Evolutionary conservation across 2,888 invertebrate species (phyloP), one percentile per base, ranked within the genome.

Genomic region (Troides helena): DNA sequence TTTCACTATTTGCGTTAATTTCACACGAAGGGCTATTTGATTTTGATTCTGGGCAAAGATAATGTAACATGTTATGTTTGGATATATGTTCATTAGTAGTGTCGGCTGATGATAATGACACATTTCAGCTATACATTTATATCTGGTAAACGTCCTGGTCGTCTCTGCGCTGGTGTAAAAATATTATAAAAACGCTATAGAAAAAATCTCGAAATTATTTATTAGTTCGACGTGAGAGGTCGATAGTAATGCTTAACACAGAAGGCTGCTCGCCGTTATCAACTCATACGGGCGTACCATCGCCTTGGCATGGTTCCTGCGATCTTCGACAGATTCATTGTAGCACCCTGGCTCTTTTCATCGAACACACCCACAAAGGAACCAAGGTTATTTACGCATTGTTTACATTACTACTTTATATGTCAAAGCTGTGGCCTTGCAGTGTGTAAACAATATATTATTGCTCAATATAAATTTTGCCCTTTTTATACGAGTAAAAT

Each of bases 281-380:
- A 75, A 71, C 39, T 10, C 79, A 92, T 92, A 88, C 89, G 92
- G 92, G 92, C 83, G 75, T 74, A 72, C 77, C 74, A 77, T 81
- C 76, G 82, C 91, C 91, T 89, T 91, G 91, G 84, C 91, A 85
- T 83, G 80, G 77, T 85, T 90, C 75, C 75, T 43, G 72, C 79
- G 79, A 82, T 84, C 85, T 80, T 80, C 80, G 78, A 77, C 81
- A 81, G 79, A 81, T 77, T 81, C 81, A 81, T 78, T 74, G 74
- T 76, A 72, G 67, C 67, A 66, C 57, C 64, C 71, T 72, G 82
- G 80, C 81, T 82, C 78, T 84, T 86, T 85, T 85, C 87, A 86
- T 77, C 77, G 74, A 77, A 79, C 78, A 81, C 79, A 78, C 83
- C 84, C 84, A 81, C 79, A 79, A 80, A 79, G 74, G 75, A 74